Base-by-base conservation (phyloP, 2,113 vertebrate species). In the Scytalopus superciliaris region DNA sequence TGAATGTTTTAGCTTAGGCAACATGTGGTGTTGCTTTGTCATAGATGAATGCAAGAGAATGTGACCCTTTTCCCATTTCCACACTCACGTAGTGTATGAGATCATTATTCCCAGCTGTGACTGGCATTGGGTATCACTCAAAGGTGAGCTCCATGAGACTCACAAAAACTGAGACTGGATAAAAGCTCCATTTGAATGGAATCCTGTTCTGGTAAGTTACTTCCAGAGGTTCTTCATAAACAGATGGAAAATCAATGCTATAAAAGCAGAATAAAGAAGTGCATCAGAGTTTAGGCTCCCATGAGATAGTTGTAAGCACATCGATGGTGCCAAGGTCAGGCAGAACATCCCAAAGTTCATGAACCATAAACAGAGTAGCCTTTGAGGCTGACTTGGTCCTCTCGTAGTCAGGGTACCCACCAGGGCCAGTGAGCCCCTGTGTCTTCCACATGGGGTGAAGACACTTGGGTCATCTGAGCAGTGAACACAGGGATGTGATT, bases 261-360 rank as follows among this genome's bases (percentile, higher is more conserved):
- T 25, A 21, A 44, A 57, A 44, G 22, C 75, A 72, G 49, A 56
- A 30, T 35, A 30, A 79, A 83, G 28, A 23, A 42, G 13, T 33
- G 10, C 18, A 5, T 49, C 35, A 14, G 33, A 55, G n/a, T 53
- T 67, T 9, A 28, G 25, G 24, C 53, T 86, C 56, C 37, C 8
- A 1, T 4, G 59, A 68, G 55, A 23, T 10, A 28, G 12, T 1
- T 68, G 49, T 68, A 39, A 87, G 22, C 35, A 12, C 30, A 39
- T 15, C 1, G 2, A 12, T 1, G 6, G n/a, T 53, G 56, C 37
- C 19, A 14, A 1, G 6, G 37, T 8, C 3, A 1, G 35, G 55
- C 50, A 74, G 85, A 66, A 9, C 14, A 10, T n/a, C 55, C 40
- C n/a, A 6, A 35, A 49, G 59, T 19, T 12, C 3, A 7, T 19